A percentile compares a stretch with the other conserved stretches of the same genome.
Evolutionary conservation across 1,140 invertebrate genomes (phyloP).

Genomic region (Nasonia vitripennis): DNA sequence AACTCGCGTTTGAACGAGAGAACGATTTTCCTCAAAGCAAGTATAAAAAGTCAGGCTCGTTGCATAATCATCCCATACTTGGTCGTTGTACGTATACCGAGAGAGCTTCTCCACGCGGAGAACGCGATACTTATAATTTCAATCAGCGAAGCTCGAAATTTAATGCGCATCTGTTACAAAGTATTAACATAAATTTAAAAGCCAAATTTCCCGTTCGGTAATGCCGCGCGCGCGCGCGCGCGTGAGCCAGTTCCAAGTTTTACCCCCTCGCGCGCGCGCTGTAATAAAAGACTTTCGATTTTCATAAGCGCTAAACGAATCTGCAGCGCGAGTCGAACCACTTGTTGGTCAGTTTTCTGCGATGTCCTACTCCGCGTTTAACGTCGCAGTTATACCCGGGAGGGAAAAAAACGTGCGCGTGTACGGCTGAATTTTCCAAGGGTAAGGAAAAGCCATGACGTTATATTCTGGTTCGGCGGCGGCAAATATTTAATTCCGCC

Average conservation of each 20-base stretch:
- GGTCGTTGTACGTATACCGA: neutral
- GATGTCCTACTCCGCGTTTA: no score
- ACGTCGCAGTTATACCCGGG: neutral
- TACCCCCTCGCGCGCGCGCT: neutral
- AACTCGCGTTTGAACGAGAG: no score
- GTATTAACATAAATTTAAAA: constrained; percentile 33
- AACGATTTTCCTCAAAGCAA: no score
- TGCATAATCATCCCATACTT: neutral
- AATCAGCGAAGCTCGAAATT: constrained; percentile 12
- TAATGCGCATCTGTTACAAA: constrained; percentile 21
- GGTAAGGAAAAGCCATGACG: neutral
- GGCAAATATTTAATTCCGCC: constrained; percentile 60
- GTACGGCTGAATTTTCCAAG: neutral
- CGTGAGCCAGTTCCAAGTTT: constrained; percentile 6
- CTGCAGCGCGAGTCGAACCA: neutral
- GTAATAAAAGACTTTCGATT: neutral
- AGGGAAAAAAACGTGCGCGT: neutral
- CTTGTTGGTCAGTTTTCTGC: neutral
- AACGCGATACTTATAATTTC: constrained; percentile 15
- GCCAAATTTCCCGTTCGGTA: constrained; percentile 3
- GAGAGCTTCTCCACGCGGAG: neutral
- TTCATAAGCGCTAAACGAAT: constrained; percentile 1
- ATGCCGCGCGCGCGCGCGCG: neutral
- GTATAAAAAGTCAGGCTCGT: neutral
- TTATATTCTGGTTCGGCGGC: neutral